Base-by-base conservation (phyloP, 2,797 vertebrate genomes). In the Ambastaia sidthimunki region DNA sequence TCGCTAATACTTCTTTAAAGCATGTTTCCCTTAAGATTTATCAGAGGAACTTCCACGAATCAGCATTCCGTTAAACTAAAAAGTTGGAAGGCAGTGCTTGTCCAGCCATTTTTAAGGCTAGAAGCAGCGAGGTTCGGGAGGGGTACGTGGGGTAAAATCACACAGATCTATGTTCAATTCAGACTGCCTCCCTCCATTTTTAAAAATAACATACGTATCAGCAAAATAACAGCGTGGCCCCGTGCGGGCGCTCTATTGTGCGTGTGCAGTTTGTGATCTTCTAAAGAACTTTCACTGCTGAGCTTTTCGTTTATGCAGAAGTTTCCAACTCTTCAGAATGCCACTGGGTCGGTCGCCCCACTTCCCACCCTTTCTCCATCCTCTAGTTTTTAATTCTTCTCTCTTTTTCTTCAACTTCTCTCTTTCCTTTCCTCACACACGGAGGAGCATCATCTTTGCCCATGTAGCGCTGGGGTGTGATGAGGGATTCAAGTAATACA, bases 401-500 rank as follows among this genome's bases (percentile, higher is more conserved):
- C 25, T 71, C 74, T 44, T 69, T 81, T 75, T 82, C 77, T 77
- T 81, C 41, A 74, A 74, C 71, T 81, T 80, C 69, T 80, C 67
- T 31, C 72, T 80, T 76, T 80, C 87, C 84, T 80, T 87, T 86
- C 82, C 87, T 85, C 60, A 80, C 86, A 87, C 57, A 63, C 71
- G 85, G 87, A 82, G 70, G 87, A 84, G 87, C 90, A 86, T 90
- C 91, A 88, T 91, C 90, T 91, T 44, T 86, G 86, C 90, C 88
- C 87, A 90, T 90, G 89, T 84, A 87, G 85, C 83, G 63, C 74
- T 78, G 83, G 7, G 48, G 86, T 81, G 78, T 86, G 88, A 93
- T 89, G 90, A 87, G 91, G 91, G 88, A 93, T 87, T 81, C 83
- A 69, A 85, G 92, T 87, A 92, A 91, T 90, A 89, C 92, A 89